phyloP scores from a whole-genome alignment of 2,888 invertebrate species.

The Sacculina carcini region DNA sequence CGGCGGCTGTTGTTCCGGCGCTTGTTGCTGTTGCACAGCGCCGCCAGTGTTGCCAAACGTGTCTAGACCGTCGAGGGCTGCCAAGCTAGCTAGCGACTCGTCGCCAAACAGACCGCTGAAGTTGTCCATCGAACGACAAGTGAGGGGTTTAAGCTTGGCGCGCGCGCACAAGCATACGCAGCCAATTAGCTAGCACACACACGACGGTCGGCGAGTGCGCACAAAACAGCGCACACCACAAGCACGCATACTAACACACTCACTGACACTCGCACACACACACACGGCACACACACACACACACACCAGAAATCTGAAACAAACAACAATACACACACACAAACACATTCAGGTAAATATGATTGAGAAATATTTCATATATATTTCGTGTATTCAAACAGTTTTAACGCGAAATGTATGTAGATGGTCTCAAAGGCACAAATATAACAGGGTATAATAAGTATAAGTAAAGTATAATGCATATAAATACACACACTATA shows the following conservation, averaged over 20 bases:
- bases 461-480: not conserved
- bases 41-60: not conserved
- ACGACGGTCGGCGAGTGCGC: not conserved
- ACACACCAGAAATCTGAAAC: too few species aligned
- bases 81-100: conserved; percentile 11
- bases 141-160: not conserved
- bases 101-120: conserved; percentile 13
- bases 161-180: not conserved
- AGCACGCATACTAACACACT: too few species aligned
- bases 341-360: not conserved
- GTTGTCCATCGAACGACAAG: conserved; percentile 12
- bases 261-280: too few species aligned
- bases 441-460: not conserved
- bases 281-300: too few species aligned
- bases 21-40: too few species aligned
- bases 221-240: not conserved
- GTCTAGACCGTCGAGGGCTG: not conserved
- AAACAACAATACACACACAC: too few species aligned
- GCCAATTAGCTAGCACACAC: not conserved
- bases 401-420: too few species aligned
- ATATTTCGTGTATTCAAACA: too few species aligned
- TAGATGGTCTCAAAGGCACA: not conserved
- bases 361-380: not conserved
- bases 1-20: too few species aligned
- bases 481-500: not conserved